phyloP scores from a whole-genome alignment of 30 jellyfish, hydroid and myxozoan genomes.

The Aurelia coerulea region DNA sequence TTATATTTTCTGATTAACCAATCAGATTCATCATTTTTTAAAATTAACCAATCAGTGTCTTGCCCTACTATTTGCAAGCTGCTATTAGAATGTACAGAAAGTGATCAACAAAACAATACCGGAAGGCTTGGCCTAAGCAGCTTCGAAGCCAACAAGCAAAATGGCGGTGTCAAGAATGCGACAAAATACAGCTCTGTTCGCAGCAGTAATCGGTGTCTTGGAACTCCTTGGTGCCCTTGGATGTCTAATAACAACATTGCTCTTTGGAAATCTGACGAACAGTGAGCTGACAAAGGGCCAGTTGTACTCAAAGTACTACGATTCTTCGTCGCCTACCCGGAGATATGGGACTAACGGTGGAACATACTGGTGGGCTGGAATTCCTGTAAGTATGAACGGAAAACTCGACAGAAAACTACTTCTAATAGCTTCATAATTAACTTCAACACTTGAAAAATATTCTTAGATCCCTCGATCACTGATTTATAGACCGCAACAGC shows the following conservation, averaged over 20 bases:
- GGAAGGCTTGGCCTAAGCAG: not conserved
- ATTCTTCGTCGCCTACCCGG: slow-evolving; percentile 67
- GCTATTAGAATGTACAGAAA: slow-evolving; percentile 44
- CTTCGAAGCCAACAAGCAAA: not conserved
- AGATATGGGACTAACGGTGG: slow-evolving; percentile 67
- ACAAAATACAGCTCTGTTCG: slow-evolving; percentile 19
- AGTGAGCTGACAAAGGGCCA: slow-evolving; percentile 35
- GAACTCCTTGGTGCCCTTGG: slow-evolving; percentile 72
- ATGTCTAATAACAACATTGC: slow-evolving; percentile 48
- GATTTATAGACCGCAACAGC: too few species aligned
- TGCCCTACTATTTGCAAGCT: slow-evolving; percentile 42
- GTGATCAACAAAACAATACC: slow-evolving; percentile 41
- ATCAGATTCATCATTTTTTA: not conserved
- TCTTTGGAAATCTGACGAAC: slow-evolving; percentile 67
- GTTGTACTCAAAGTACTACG: slow-evolving; percentile 59
- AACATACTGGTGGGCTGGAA: slow-evolving; percentile 80
- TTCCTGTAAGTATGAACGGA: slow-evolving; percentile 64
- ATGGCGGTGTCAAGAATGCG: slow-evolving; percentile 13
- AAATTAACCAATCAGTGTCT: slow-evolving; percentile 28
- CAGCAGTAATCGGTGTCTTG: slow-evolving; percentile 63
- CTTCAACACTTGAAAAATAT: too few species aligned
- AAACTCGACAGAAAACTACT: too few species aligned
- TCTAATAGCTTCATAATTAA: too few species aligned
- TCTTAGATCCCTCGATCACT: too few species aligned
- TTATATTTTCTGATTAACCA: not conserved